Evolutionary conservation across 2,888 invertebrate species (phyloP).

Genomic region (Tenodera sinensis): DNA sequence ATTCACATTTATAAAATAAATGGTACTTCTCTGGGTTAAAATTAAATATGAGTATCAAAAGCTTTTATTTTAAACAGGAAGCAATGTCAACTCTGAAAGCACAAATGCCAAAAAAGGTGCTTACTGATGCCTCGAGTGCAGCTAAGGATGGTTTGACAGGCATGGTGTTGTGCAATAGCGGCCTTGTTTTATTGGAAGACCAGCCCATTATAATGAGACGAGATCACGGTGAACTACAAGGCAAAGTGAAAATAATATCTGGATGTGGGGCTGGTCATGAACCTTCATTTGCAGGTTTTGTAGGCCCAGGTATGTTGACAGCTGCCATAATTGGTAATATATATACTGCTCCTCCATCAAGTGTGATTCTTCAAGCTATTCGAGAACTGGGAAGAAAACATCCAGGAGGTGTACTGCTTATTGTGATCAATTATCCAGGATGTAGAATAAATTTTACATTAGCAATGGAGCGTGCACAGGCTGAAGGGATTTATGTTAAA

Average conservation of each 20-base stretch:
- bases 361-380: constrained; percentile 19
- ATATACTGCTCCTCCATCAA: constrained; percentile 22
- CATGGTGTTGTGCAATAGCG: constrained; percentile 18
- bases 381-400: constrained; percentile 19
- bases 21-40: no score
- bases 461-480: constrained; percentile 69
- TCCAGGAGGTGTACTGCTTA: constrained; percentile 58
- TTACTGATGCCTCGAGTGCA: constrained; percentile 4
- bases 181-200: constrained; percentile 23
- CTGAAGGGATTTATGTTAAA: constrained; percentile 56
- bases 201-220: constrained; percentile 31
- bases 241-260: constrained; percentile 40
- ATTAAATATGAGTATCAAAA: background rate
- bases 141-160: constrained; percentile 27
- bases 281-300: constrained; percentile 47
- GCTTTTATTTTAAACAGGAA: background rate
- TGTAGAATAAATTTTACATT: constrained; percentile 80
- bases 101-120: background rate
- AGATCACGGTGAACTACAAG: constrained; percentile 30
- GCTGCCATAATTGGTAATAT: constrained; percentile 49
- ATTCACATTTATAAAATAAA: no score
- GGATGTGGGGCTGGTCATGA: constrained; percentile 58
- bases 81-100: background rate
- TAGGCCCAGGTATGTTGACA: constrained; percentile 52
- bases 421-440: constrained; percentile 73